Evolutionary conservation across 1,140 invertebrate genomes (phyloP), one percentile per base, ranked within the genome.

Genomic region (Drosophila seguyi): DNA sequence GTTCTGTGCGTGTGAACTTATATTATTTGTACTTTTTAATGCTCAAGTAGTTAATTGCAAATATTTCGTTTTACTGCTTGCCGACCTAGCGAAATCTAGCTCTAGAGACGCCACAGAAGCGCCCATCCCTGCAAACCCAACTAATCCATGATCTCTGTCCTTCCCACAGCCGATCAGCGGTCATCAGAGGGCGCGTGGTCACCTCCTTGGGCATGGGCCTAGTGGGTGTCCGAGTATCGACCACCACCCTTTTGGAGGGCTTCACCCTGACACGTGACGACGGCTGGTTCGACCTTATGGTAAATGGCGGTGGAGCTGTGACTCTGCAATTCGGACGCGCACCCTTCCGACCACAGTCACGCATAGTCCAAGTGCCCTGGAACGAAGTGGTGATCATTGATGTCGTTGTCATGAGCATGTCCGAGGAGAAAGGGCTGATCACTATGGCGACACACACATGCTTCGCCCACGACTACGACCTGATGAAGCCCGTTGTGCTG

Each of bases 271-370:
- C 98, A 4, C 94, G 97, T 73, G 96, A 97, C 77, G 97, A 98
- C 83, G 97, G 97, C 44, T 98, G 98, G 96, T 99, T 99, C 93
- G 98, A 99, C 93, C 95, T 99, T 6, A 94, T 99, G 83, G 98
- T 99, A 16, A 99, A 99, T 93, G 98, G 99, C 8, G 98, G 98
- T 8, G 98, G 98, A 0, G 97, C 98, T 1, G 97, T 99, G 0
- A 99, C 97, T 0, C 93, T 99, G 14, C 97, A 98, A 90, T 99
- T 99, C 90, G 97, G 98, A 56, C 94, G 98, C 65, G 96, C 97
- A 39, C 98, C 98, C 0, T 99, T 99, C 93, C 96, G 97, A 53
- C 95, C 97, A 1, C 96, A 97, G 74, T 97, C 95, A n/a, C 95
- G 97, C 88, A 98, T 98, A 59, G 97, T 99, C 5, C 97, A 97